These are phyloP conservation scores for Crypturellus tataupa DNA, from an alignment of 2,797 vertebrate genomes.

Conservation along the genomic window DNA sequence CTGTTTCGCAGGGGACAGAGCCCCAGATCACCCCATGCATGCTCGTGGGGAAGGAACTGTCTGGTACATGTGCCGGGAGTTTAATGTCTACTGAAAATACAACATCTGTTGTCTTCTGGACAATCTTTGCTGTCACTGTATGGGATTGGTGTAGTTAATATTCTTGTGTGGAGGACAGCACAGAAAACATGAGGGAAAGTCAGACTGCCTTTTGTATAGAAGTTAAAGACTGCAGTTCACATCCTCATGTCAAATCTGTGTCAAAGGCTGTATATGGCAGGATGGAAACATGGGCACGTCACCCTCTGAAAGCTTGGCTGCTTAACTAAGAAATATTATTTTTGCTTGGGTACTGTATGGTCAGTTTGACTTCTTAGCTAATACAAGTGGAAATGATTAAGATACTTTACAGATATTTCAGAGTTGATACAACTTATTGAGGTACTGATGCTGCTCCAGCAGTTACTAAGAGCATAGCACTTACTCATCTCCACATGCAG, in stretches of 20 bases:
- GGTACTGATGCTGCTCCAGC: slow-evolving; percentile 5
- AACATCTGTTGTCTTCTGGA: fast-evolving
- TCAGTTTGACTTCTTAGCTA: neutral
- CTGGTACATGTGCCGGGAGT: fast-evolving
- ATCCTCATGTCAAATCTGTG: neutral
- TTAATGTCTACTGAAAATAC: neutral
- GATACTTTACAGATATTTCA: neutral
- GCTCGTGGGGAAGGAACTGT: neutral
- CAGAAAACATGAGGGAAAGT: neutral
- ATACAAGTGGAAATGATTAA: neutral
- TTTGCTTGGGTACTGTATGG: neutral
- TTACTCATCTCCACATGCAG: neutral
- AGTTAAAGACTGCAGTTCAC: neutral
- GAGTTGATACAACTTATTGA: slow-evolving; percentile 7
- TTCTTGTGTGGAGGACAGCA: neutral
- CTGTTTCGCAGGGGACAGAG: fast-evolving
- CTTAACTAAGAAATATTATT: neutral
- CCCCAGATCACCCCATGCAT: neutral
- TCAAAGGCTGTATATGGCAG: neutral
- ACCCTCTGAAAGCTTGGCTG: neutral
- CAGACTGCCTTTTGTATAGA: fast-evolving
- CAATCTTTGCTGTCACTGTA: fast-evolving
- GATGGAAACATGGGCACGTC: fast-evolving
- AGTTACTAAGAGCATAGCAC: neutral
- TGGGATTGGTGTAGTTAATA: neutral